Conservation (phyloP, 2,888 invertebrate genomes). For the Orchesella flavescens region DNA sequence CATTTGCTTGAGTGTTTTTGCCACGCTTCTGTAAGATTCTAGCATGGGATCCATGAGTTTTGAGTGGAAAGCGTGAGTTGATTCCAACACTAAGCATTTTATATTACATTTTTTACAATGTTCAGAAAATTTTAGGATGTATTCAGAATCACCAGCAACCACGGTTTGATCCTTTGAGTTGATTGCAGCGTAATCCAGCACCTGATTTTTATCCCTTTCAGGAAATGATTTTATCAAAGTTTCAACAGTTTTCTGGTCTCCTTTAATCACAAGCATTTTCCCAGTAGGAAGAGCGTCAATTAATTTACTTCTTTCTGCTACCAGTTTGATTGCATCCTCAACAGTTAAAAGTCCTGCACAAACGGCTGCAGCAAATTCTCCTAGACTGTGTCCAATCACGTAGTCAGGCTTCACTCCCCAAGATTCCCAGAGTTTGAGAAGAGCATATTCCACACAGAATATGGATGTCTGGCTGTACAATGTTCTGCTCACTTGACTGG, state of each 20-base stretch:
- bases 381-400: slow-evolving; percentile 18
- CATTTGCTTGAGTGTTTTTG: neutral
- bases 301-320: neutral
- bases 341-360: neutral
- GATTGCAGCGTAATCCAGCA: slow-evolving; percentile 52
- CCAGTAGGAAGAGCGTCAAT: neutral
- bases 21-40: slow-evolving; percentile 2
- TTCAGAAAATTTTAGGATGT: slow-evolving; percentile 9
- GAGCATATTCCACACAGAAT: slow-evolving; percentile 56
- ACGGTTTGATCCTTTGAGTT: slow-evolving; percentile 58
- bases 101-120: slow-evolving; percentile 23
- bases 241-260: neutral
- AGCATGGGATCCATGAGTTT: slow-evolving; percentile 45
- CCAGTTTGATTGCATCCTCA: neutral
- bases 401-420: slow-evolving; percentile 15
- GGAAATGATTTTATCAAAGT: neutral
- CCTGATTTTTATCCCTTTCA: neutral
- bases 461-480: slow-evolving; percentile 57
- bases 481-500: slow-evolving; percentile 17
- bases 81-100: slow-evolving; percentile 15
- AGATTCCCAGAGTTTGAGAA: slow-evolving; percentile 35
- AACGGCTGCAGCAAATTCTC: slow-evolving; percentile 15
- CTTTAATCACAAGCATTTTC: slow-evolving; percentile 3
- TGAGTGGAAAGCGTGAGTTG: slow-evolving; percentile 49
- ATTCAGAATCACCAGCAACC: slow-evolving; percentile 22